Conservation (phyloP, 2,888 invertebrate species). For the Euphydryas editha region DNA sequence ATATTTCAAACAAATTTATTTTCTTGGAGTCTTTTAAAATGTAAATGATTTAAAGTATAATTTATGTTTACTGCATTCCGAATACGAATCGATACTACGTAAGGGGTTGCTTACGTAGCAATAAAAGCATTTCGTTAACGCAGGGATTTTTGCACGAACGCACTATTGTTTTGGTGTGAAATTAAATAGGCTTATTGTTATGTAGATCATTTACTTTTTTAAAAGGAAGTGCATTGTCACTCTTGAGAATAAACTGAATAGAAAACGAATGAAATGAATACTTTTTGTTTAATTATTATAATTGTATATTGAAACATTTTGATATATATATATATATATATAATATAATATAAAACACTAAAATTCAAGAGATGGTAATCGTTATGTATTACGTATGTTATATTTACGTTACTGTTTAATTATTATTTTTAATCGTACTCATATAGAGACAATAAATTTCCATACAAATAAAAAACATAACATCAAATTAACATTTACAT, state of each 20-base stretch:
- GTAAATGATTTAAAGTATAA: slow-evolving; percentile 3
- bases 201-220: slow-evolving; percentile 47
- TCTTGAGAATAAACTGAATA: slow-evolving; percentile 50
- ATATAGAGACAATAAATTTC: too few species aligned
- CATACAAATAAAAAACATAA: too few species aligned
- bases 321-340: too few species aligned
- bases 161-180: slow-evolving; percentile 52
- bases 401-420: too few species aligned
- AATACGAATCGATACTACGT: slow-evolving; percentile 43
- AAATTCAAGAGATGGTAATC: too few species aligned
- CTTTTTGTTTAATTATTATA: slow-evolving; percentile 1
- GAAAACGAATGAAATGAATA: slow-evolving; percentile 30
- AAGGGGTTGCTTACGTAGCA: slow-evolving; percentile 52
- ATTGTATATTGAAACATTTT: slow-evolving; percentile 2
- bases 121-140: slow-evolving; percentile 57
- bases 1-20: too few species aligned
- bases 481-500: too few species aligned
- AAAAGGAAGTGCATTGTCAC: slow-evolving; percentile 53
- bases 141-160: slow-evolving; percentile 54
- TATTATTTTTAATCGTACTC: too few species aligned
- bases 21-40: too few species aligned
- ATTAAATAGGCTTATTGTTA: slow-evolving; percentile 49
- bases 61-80: slow-evolving; percentile 37
- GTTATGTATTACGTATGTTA: too few species aligned
- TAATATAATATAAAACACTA: too few species aligned